Base-by-base conservation (phyloP, 1,140 invertebrate genomes). In the Asbolus verrucosus region DNA sequence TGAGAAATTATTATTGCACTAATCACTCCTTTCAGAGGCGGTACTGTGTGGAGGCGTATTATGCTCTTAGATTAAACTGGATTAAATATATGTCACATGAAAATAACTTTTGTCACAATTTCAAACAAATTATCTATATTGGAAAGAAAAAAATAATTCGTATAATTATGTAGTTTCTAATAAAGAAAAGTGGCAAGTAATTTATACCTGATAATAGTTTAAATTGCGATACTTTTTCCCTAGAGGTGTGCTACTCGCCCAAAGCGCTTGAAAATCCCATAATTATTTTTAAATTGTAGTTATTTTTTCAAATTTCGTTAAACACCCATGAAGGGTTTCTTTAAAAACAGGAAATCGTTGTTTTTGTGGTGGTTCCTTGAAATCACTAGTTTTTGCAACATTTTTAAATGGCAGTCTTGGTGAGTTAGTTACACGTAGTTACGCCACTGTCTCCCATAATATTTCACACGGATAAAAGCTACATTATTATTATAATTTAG, bases 1-100 rank as follows among this genome's bases (percentile, higher is more conserved):
- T 54, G 46, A 13, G 46, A 27, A 54, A 54, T 50, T 50, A n/a
- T n/a, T n/a, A 21, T 50, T 19, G 18, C 18, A 15, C 39, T 43
- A 43, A 43, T 43, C 39, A 43, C 9, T 43, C 5, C 39, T 16
- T 15, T 43, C 39, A 16, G 39, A 11, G 39, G 39, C 39, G n/a
- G 39, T 4, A 43, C 11, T 3, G 13, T 3, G 39, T 5, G 39
- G 3, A 38, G 39, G 39, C 9, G 39, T 43, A n/a, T n/a, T n/a
- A n/a, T n/a, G n/a, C n/a, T n/a, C n/a, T n/a, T n/a, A n/a, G n/a
- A n/a, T n/a, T n/a, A n/a, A n/a, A n/a, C n/a, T n/a, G n/a, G n/a
- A n/a, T n/a, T n/a, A n/a, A n/a, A n/a, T n/a, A n/a, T n/a, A n/a
- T n/a, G n/a, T n/a, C n/a, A n/a, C n/a, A n/a, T n/a, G n/a, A n/a